These are phyloP conservation scores for Mystacides longicornis DNA, from an alignment of 2,888 invertebrate species.

Conservation along the genomic window DNA sequence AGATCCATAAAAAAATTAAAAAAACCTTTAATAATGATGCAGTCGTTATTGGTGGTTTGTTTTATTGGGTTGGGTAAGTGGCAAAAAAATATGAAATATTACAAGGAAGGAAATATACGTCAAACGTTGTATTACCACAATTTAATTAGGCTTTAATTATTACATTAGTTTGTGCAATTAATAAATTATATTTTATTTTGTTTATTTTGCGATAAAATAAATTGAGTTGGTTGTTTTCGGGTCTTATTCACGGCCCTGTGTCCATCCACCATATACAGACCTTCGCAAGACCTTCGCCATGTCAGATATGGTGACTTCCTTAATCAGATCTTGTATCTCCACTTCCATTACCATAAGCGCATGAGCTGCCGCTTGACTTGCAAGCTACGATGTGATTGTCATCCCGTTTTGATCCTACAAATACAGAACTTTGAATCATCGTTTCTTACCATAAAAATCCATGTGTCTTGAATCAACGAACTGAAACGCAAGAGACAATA, in stretches of 20 bases:
- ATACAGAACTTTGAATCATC: constrained; percentile 4
- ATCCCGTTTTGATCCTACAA: neutral
- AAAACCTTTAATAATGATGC: no score
- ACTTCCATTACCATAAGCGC: constrained; percentile 10
- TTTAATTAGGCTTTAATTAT: no score
- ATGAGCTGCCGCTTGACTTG: constrained; percentile 8
- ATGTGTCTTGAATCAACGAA: constrained; percentile 1
- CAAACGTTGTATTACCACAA: no score
- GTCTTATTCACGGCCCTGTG: neutral
- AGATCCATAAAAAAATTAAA: no score
- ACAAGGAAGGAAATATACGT: no score
- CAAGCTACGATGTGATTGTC: constrained; percentile 5
- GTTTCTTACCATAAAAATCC: neutral
- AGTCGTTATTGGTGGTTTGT: no score
- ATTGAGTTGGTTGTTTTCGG: neutral
- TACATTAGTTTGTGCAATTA: no score
- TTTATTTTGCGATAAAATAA: no score
- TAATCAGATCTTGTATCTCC: constrained; percentile 6
- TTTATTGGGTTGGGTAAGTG: no score
- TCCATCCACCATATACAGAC: constrained; percentile 3
- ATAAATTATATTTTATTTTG: no score
- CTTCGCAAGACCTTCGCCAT: constrained; percentile 9
- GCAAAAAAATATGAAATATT: no score
- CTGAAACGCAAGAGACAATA: constrained; percentile 7
- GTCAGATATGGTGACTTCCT: constrained; percentile 11